Evolutionary conservation across 2,797 vertebrate genomes (phyloP), one percentile per base, ranked within the genome.

Genomic region (Gallinago nigripennis): DNA sequence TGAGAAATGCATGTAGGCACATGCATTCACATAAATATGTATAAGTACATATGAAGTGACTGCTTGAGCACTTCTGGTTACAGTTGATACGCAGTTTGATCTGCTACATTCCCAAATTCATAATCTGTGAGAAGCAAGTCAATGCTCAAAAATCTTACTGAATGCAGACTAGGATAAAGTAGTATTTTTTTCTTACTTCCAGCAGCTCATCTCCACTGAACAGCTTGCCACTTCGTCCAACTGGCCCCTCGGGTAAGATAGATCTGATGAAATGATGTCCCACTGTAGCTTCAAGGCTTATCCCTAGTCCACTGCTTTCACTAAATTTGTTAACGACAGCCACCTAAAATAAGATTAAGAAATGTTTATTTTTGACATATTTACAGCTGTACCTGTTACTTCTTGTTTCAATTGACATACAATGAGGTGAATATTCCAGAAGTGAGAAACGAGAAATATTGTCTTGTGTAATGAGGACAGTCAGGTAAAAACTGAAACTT

Each of bases 261-360:
- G 99, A 99, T 71, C 99, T 98, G 90, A 99, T 99, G 97, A 99
- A 99, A 97, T 99, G 99, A 97, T 99, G 99, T 21, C 99, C 99
- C 12, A 98, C 97, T 61, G 98, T 98, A 53, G 98, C 99, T 96
- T 99, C 99, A 82, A 99, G 98, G 95, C 99, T 99, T 98, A 99
- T 99, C 37, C 99, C 99, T 86, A 99, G 95, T 10, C 99, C 99
- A 21, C 99, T 99, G 98, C 96, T 99, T 98, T 99, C 99, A 6
- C 98, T 99, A 57, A 98, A 99, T 97, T 99, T 99, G 97, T 98
- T 99, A 96, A 99, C 98, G 60, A 98, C 98, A 92, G 99, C 99
- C 94, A 99, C 99, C 99, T 99, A 83, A 82, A 96, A 96, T 60
- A 48, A 95, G 31, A 81, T 80, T 23, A 64, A 83, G 57, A 79